Percentiles rank a stretch among this genome's conserved stretches.
Evolutionary conservation across 2,888 invertebrate genomes (phyloP).

Genomic region (Drosophila kokeensis): DNA sequence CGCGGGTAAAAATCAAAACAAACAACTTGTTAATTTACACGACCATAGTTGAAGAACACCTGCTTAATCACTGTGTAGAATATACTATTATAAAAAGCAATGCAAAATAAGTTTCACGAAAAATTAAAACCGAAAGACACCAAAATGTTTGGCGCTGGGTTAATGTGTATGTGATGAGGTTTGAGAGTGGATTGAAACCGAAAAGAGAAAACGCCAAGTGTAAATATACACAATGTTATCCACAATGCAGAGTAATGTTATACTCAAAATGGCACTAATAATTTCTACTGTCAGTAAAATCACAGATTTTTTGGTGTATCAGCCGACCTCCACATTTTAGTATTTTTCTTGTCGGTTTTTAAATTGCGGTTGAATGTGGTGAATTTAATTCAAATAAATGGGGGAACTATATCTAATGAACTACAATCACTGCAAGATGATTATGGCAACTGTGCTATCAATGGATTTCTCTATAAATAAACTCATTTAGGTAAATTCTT

Average conservation of each 20-base stretch:
- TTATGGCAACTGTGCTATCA: background rate
- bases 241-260: background rate
- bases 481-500: background rate
- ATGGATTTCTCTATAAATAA: background rate
- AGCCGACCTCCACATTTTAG: slow-evolving; percentile 6
- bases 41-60: slow-evolving; percentile 12
- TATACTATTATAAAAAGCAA: slow-evolving; percentile 12
- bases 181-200: slow-evolving; percentile 50
- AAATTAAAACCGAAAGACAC: slow-evolving; percentile 39
- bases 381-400: background rate
- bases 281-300: background rate
- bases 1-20: slow-evolving; percentile 17
- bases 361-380: background rate
- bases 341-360: slow-evolving; percentile 9
- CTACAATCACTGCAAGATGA: background rate
- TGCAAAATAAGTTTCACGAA: slow-evolving; percentile 28
- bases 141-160: slow-evolving; percentile 26
- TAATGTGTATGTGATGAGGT: slow-evolving; percentile 45
- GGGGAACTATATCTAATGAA: background rate
- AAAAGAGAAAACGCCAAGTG: slow-evolving; percentile 26
- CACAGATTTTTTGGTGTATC: background rate
- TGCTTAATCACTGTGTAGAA: slow-evolving; percentile 4
- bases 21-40: slow-evolving; percentile 1
- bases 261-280: slow-evolving; percentile 32
- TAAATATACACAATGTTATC: slow-evolving; percentile 43